Conservation (phyloP, 2,113 vertebrate species). For the Lipophrys pholis region DNA sequence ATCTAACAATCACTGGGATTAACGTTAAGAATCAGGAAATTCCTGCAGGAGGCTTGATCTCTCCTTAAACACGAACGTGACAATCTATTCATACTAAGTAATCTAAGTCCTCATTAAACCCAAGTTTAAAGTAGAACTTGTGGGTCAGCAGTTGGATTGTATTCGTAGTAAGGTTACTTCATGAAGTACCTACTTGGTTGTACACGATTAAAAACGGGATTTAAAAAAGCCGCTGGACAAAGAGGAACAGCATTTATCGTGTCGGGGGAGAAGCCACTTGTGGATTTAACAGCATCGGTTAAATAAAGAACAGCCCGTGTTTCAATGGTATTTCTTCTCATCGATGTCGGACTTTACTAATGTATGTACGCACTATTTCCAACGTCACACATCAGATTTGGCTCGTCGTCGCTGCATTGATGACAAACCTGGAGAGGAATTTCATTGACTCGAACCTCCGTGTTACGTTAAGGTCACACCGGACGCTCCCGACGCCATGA, state of each 20-base stretch:
- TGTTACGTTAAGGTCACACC: background rate
- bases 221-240: background rate
- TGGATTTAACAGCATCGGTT: background rate
- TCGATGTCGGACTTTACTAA: background rate
- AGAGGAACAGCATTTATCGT: constrained; percentile 8
- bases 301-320: background rate
- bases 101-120: no score
- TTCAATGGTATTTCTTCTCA: background rate
- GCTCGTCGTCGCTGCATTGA: background rate
- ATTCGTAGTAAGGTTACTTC: background rate
- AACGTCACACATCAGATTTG: background rate
- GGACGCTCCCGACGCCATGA: background rate
- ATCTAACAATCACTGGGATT: no score
- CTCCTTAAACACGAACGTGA: no score
- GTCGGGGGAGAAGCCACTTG: background rate
- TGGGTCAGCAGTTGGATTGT: background rate
- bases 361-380: background rate
- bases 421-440: background rate
- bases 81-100: no score
- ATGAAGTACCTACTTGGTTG: background rate
- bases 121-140: background rate
- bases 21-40: no score
- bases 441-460: background rate
- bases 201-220: constrained; percentile 3
- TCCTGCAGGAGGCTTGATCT: no score